Evolutionary conservation across 2,888 invertebrate species (phyloP).

Genomic region (Melanargia galathea): DNA sequence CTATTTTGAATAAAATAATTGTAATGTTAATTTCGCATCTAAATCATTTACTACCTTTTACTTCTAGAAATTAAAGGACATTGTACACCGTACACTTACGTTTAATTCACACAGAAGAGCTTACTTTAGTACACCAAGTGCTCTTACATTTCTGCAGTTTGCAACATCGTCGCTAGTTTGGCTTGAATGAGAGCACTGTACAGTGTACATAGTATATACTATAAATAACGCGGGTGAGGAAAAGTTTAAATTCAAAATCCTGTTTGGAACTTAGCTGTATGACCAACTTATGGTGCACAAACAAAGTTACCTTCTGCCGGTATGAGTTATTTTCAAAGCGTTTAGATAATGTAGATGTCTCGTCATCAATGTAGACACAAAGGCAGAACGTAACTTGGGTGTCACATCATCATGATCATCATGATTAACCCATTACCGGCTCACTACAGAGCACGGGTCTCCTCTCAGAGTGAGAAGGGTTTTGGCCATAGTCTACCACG

Average conservation of each 20-base stretch:
- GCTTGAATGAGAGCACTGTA: slow-evolving; percentile 22
- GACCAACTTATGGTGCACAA: slow-evolving; percentile 41
- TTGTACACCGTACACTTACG: neutral
- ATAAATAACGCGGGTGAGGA: slow-evolving; percentile 32
- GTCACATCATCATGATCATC: too few relatives aligned
- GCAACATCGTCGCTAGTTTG: slow-evolving; percentile 17
- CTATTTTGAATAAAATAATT: too few relatives aligned
- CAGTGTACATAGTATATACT: too few relatives aligned
- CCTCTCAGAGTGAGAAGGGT: too few relatives aligned
- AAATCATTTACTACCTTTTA: too few relatives aligned
- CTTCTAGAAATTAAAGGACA: neutral
- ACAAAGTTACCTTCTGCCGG: slow-evolving; percentile 34
- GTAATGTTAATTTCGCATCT: too few relatives aligned
- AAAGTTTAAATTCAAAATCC: slow-evolving; percentile 45
- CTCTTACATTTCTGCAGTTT: slow-evolving; percentile 17
- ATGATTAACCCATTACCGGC: too few relatives aligned
- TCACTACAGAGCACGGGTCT: too few relatives aligned
- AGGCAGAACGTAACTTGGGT: too few relatives aligned
- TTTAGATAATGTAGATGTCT: slow-evolving; percentile 1
- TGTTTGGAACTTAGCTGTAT: slow-evolving; percentile 41
- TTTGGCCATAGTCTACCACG: too few relatives aligned
- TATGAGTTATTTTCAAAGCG: slow-evolving; percentile 19
- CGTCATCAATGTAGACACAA: neutral
- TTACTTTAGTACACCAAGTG: slow-evolving; percentile 14
- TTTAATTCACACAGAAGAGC: slow-evolving; percentile 11